phyloP scores from a whole-genome alignment of 2,888 invertebrate genomes.

The Mechanitis messenoides region DNA sequence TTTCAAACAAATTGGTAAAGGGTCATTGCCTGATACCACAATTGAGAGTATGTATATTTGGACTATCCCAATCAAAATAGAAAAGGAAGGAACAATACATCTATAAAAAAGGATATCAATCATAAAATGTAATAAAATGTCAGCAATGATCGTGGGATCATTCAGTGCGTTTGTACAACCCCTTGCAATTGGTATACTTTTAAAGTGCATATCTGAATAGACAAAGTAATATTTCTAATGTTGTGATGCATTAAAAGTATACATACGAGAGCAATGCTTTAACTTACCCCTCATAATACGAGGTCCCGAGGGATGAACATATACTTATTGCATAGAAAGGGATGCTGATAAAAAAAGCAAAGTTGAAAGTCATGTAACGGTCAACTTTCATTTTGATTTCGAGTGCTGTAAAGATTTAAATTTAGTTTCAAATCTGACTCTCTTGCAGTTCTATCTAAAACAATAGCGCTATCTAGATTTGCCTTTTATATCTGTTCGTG shows the following conservation, averaged over 20 bases:
- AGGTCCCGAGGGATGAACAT: conserved; percentile 49
- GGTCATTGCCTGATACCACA: no score
- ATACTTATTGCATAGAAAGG: conserved; percentile 41
- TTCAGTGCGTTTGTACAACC: conserved; percentile 20
- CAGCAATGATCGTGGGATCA: conserved; percentile 2
- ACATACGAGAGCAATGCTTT: conserved; percentile 47
- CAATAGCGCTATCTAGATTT: conserved; percentile 3
- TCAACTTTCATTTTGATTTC: conserved; percentile 21
- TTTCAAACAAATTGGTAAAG: no score
- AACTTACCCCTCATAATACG: conserved; percentile 37
- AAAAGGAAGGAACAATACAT: not conserved
- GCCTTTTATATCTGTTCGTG: not conserved
- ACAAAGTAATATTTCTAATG: conserved; percentile 31
- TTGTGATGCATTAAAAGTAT: conserved; percentile 53
- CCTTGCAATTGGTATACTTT: conserved; percentile 13
- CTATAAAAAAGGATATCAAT: not conserved
- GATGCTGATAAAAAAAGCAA: conserved; percentile 22
- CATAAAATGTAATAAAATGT: not conserved
- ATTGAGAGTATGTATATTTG: not conserved
- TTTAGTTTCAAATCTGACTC: not conserved
- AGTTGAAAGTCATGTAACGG: conserved; percentile 32
- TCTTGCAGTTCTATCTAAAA: not conserved
- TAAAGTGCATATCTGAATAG: conserved; percentile 22
- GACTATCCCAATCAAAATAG: not conserved
- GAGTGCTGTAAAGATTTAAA: not conserved